Percentiles rank a stretch among this genome's conserved stretches.
Conservation (phyloP, 1,140 invertebrate species). For the Sipha flava region DNA sequence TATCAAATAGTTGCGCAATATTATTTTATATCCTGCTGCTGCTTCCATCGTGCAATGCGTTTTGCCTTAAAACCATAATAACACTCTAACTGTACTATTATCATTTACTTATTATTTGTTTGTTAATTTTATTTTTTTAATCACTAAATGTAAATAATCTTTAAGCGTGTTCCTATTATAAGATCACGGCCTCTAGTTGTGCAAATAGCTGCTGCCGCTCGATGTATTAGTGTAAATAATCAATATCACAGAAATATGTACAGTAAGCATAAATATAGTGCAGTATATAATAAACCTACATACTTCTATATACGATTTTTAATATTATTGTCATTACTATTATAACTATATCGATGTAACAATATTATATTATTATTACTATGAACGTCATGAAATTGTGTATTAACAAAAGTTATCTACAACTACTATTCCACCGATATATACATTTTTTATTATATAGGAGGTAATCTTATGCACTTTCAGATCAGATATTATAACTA, state of each 20-base stretch:
- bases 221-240: slow-evolving; percentile 28
- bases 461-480: no score
- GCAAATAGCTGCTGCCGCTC: slow-evolving; percentile 26
- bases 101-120: not conserved
- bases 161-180: slow-evolving; percentile 31
- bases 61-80: not conserved
- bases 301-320: not conserved
- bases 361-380: no score
- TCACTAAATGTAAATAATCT: not conserved
- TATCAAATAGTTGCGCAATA: not conserved
- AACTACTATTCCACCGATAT: no score
- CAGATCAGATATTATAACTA: no score
- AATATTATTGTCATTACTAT: no score
- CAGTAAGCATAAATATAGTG: no score
- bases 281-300: not conserved
- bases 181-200: slow-evolving; percentile 30
- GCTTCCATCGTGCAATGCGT: not conserved
- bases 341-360: no score
- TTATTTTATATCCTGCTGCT: not conserved
- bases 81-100: not conserved
- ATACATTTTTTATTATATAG: no score
- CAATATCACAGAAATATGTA: not conserved
- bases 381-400: no score
- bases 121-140: not conserved
- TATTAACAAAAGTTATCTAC: no score